Evolutionary conservation across 2,113 vertebrate genomes (phyloP), one percentile per base, ranked within the genome.

Genomic region (Tachysurus vachellii): DNA sequence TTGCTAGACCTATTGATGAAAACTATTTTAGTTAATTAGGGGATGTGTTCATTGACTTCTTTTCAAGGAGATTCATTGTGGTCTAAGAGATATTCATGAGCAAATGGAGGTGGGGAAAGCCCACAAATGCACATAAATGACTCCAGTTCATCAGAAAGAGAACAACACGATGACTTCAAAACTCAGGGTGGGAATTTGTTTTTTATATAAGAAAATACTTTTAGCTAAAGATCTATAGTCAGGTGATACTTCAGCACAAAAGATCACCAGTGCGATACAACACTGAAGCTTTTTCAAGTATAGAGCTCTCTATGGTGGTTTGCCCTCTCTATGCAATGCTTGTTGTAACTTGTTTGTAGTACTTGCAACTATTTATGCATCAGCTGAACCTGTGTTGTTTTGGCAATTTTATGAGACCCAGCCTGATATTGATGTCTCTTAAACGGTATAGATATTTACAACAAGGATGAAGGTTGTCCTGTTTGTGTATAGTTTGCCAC

Each of bases 21-120:
- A 93, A 91, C 92, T 88, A 92, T 93, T 93, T 93, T 91, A 94
- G 93, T 93, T 94, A 93, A 94, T 94, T 95, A 94, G 93, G 93
- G 92, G 93, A 93, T 93, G 94, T 91, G 92, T 91, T 92, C 91
- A 94, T 94, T 91, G 93, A 94, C 88, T 89, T 59, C n/a, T 61
- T 88, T 88, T 76, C 81, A 89, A 73, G 62, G 36, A 86, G 62
- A 82, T 9, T 73, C 89, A 89, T 73, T 91, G 91, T 91, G 90
- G 84, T 87, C 76, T 89, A 44, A 85, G 54, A 80, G 90, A 92
- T 88, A 89, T 86, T 50, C 66, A 73, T 70, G 79, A 89, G 89
- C 89, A 92, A 91, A 91, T 79, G 81, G 86, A 90, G 81, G 82
- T 36, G 13, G 19, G 83, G 68, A 85, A 80, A 87, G 80, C 53